Percentiles rank a stretch among this genome's conserved stretches.
Conservation (phyloP, 53 echinoderm and acorn worm genomes). For the Zoroaster sp. region DNA sequence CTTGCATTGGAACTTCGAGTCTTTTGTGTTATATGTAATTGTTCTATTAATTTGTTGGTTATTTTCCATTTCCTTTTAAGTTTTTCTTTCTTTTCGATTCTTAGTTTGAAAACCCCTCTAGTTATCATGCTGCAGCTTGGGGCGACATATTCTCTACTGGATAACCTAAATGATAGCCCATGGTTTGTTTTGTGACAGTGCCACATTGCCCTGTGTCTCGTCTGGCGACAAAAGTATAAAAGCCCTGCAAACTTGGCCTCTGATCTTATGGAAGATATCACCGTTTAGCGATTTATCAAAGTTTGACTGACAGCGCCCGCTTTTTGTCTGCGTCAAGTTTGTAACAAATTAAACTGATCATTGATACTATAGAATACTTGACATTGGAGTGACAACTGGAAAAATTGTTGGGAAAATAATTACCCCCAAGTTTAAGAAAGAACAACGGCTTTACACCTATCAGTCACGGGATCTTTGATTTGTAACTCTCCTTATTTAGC, state of each 20-base stretch:
- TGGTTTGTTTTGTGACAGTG: conserved; percentile 5
- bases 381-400: conserved; percentile 50
- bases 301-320: conserved; percentile 48
- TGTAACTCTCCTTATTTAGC: not conserved
- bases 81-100: not conserved
- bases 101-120: not conserved
- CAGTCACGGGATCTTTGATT: not conserved
- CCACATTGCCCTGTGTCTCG: not conserved
- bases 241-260: not conserved
- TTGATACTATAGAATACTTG: conserved; percentile 50
- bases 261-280: conserved; percentile 27
- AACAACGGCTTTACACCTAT: not conserved
- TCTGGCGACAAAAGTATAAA: conserved; percentile 43
- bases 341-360: conserved; percentile 55
- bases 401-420: conserved; percentile 41
- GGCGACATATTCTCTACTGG: not conserved
- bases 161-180: conserved; percentile 36
- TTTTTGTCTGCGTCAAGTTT: conserved; percentile 57
- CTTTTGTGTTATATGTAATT: too few species aligned
- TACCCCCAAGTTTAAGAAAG: not conserved
- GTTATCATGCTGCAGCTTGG: not conserved
- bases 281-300: conserved; percentile 39
- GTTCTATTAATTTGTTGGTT: too few species aligned
- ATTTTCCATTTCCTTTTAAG: too few species aligned
- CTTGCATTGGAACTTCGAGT: too few species aligned